These are phyloP conservation scores for Augochlorella aurata DNA, from an alignment of 2,888 invertebrate genomes.

Conservation along the genomic window DNA sequence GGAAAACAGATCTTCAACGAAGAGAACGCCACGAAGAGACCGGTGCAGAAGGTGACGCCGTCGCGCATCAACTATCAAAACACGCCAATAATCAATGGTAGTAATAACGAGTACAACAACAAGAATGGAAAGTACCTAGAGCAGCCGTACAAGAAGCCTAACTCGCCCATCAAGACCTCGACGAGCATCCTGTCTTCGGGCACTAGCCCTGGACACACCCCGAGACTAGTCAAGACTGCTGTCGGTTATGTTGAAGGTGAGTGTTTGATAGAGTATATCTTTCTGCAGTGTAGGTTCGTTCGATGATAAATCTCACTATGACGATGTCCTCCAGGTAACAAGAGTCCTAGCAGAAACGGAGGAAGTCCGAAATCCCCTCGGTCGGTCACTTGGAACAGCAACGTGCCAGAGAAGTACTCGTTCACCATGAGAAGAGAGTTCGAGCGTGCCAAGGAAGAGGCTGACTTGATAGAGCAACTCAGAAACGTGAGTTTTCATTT, in stretches of 20 bases:
- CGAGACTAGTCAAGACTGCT: constrained; percentile 84
- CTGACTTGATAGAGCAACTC: constrained; percentile 91
- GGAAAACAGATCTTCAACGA: constrained; percentile 78
- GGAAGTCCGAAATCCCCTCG: constrained; percentile 78
- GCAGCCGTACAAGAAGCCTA: constrained; percentile 86
- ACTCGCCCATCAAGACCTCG: constrained; percentile 86
- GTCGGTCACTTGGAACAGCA: constrained; percentile 89
- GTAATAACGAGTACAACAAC: constrained; percentile 76
- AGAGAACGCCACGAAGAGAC: constrained; percentile 84
- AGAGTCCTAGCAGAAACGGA: constrained; percentile 74
- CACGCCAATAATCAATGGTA: constrained; percentile 76
- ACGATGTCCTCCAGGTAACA: constrained; percentile 67
- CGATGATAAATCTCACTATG: neutral
- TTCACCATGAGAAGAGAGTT: constrained; percentile 96
- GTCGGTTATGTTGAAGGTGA: constrained; percentile 85
- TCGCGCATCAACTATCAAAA: constrained; percentile 85
- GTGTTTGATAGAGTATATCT: neutral
- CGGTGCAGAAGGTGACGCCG: constrained; percentile 91
- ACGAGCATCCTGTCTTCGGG: constrained; percentile 85
- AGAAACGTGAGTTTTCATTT: constrained; percentile 86
- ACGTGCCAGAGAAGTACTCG: constrained; percentile 89
- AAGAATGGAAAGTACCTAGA: constrained; percentile 78
- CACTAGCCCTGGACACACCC: constrained; percentile 77
- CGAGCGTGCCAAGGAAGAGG: constrained; percentile 94
- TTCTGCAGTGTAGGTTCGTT: neutral